phyloP scores from a whole-genome alignment of 2,888 invertebrate species.

The Pegoplata infirma region DNA sequence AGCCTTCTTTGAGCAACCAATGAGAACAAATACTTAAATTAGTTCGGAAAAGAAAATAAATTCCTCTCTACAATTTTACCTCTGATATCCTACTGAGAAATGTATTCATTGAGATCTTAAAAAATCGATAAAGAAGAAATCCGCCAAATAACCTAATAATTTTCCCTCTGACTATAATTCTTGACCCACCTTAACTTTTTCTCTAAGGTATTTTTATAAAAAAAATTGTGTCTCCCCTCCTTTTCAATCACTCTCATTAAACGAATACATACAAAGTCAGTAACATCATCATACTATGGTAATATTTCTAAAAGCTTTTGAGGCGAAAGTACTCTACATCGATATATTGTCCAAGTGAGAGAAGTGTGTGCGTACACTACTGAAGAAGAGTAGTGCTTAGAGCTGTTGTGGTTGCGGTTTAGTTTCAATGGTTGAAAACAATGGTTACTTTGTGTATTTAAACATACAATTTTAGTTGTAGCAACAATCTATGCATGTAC shows the following conservation, averaged over 20 bases:
- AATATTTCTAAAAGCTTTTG: background rate
- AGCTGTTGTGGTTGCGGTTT: constrained; percentile 61
- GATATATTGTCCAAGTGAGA: background rate
- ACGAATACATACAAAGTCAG: background rate
- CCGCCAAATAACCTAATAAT: no score
- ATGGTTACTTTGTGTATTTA: constrained; percentile 55
- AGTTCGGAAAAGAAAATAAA: no score
- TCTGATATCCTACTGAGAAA: no score
- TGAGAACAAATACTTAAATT: no score
- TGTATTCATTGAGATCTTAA: no score
- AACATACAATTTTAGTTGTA: constrained; percentile 40
- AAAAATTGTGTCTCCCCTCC: background rate
- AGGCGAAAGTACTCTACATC: background rate
- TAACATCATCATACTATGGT: no score
- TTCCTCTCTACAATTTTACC: no score
- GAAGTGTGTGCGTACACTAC: constrained; percentile 3
- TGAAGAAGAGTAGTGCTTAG: constrained; percentile 47
- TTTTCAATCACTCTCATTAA: background rate
- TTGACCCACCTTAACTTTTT: background rate
- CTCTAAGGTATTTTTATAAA: background rate
- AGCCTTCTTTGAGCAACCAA: no score
- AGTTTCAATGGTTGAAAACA: constrained; percentile 56
- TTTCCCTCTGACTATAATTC: no score
- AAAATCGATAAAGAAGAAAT: no score
- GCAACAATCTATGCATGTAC: background rate